phyloP scores from a whole-genome alignment of 1,140 invertebrate genomes.

The Pogonomyrmex californicus region DNA sequence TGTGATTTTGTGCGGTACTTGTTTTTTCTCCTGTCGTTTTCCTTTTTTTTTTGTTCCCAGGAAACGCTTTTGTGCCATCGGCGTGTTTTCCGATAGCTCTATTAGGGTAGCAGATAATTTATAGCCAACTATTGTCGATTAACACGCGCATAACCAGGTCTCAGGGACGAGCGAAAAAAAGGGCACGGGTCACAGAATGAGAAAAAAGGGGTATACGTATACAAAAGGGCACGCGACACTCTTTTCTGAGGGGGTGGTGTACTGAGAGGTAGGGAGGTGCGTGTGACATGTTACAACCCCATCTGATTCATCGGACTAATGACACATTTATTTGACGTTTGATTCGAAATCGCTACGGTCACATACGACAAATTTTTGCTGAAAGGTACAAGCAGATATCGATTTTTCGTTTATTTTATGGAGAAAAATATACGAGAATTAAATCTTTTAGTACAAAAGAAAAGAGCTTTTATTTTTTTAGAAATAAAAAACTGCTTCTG shows the following conservation, averaged over 20 bases:
- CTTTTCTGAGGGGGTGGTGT: slow-evolving; percentile 79
- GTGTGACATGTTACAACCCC: slow-evolving; percentile 76
- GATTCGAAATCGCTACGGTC: slow-evolving; percentile 50
- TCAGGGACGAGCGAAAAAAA: slow-evolving; percentile 64
- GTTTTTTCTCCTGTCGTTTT: slow-evolving; percentile 67
- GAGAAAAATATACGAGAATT: neutral
- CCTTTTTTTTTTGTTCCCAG: slow-evolving; percentile 34
- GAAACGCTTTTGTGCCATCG: slow-evolving; percentile 40
- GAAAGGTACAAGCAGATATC: slow-evolving; percentile 31
- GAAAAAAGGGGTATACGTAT: slow-evolving; percentile 75
- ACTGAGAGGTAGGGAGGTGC: slow-evolving; percentile 58
- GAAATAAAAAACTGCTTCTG: neutral
- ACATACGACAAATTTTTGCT: slow-evolving; percentile 45
- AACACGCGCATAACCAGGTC: slow-evolving; percentile 82
- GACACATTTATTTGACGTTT: slow-evolving; percentile 83
- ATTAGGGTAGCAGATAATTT: slow-evolving; percentile 86
- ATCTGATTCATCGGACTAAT: slow-evolving; percentile 85
- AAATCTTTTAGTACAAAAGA: neutral
- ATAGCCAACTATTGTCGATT: slow-evolving; percentile 86
- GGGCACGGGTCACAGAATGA: slow-evolving; percentile 52
- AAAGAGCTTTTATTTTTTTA: neutral
- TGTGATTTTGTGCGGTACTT: slow-evolving; percentile 77
- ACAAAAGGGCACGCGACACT: slow-evolving; percentile 86
- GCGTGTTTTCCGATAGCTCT: slow-evolving; percentile 80
- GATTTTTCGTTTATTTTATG: slow-evolving; percentile 17